phyloP scores from a whole-genome alignment of 2,888 invertebrate genomes.

The Acronicta aceris region DNA sequence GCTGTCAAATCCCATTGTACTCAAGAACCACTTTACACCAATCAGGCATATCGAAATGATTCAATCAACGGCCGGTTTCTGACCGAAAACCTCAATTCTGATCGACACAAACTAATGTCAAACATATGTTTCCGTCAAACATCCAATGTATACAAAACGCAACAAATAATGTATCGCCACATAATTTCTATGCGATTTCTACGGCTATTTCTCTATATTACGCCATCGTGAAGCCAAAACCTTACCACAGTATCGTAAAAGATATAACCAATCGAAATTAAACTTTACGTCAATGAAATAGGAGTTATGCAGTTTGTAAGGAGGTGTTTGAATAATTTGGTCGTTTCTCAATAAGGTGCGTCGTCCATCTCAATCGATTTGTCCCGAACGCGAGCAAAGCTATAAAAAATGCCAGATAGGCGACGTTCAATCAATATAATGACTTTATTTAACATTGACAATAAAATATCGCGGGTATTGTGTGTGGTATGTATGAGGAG shows the following conservation, averaged over 20 bases:
- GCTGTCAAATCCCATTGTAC: constrained; percentile 2
- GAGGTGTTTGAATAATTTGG: constrained; percentile 26
- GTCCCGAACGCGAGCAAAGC: constrained; percentile 71
- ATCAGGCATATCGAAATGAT: constrained; percentile 25
- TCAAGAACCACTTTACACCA: background rate
- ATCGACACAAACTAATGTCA: constrained; percentile 47
- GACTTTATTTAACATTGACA: constrained; percentile 89
- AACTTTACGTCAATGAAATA: background rate
- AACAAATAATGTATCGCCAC: constrained; percentile 66
- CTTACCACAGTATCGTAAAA: background rate
- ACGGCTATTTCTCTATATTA: constrained; percentile 79
- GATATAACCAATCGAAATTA: background rate
- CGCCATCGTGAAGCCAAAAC: constrained; percentile 29
- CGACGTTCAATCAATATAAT: constrained; percentile 87
- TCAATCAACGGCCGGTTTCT: constrained; percentile 19
- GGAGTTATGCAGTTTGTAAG: background rate
- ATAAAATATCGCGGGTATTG: constrained; percentile 86
- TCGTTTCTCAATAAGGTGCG: constrained; percentile 75
- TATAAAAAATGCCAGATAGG: constrained; percentile 65
- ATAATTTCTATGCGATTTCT: constrained; percentile 75
- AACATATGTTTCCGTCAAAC: constrained; percentile 68
- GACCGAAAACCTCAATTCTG: constrained; percentile 24
- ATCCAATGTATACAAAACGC: constrained; percentile 63
- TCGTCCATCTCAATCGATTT: constrained; percentile 83
- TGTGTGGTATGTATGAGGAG: constrained; percentile 66